These are phyloP conservation scores for Panthera leo DNA, from an alignment of 2,113 vertebrate genomes.

Conservation along the genomic window DNA sequence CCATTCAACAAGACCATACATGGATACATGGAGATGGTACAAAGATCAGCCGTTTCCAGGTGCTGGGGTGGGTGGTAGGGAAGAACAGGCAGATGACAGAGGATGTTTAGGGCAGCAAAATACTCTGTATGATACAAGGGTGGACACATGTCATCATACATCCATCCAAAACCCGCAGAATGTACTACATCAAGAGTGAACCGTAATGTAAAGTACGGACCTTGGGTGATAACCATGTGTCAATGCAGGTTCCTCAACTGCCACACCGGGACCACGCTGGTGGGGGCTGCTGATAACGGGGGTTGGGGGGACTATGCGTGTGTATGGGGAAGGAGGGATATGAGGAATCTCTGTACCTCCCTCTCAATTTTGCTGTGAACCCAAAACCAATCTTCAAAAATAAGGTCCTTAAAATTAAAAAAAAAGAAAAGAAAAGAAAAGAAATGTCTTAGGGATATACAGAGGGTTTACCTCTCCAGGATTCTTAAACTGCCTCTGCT, in stretches of 20 bases:
- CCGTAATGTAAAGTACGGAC: neutral
- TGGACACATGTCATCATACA: neutral
- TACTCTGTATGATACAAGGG: neutral
- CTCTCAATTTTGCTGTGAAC: neutral
- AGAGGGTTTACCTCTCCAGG: neutral
- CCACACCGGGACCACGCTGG: neutral
- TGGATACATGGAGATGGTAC: fast-evolving
- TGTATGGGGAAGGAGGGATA: neutral
- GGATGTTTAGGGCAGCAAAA: neutral
- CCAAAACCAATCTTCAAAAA: neutral
- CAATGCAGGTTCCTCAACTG: neutral
- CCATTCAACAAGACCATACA: neutral
- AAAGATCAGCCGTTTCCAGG: neutral
- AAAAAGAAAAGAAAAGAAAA: neutral
- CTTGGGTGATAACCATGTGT: neutral
- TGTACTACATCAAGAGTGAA: neutral
- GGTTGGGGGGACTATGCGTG: neutral
- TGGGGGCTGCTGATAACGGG: neutral
- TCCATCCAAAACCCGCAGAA: neutral
- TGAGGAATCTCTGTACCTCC: neutral
- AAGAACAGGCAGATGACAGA: neutral
- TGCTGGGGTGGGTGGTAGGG: neutral
- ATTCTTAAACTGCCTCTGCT: neutral
- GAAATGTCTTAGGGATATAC: neutral
- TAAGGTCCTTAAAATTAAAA: neutral